A percentile compares a stretch with the other conserved stretches of the same genome.
Evolutionary conservation across 1,140 invertebrate species (phyloP).

Genomic region (Macrobrachium nipponense): DNA sequence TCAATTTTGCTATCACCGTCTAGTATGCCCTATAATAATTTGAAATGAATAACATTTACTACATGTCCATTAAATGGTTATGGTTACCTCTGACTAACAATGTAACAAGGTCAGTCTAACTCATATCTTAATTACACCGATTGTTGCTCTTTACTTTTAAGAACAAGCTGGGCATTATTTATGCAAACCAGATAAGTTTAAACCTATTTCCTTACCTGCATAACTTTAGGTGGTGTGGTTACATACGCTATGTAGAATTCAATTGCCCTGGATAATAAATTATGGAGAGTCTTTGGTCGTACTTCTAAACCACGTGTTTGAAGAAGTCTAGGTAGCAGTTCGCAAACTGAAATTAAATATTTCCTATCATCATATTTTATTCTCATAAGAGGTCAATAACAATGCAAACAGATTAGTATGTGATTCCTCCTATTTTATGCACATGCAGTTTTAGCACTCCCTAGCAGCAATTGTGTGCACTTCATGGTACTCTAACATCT

Average conservation of each 20-base stretch:
- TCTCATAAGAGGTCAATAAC: neutral
- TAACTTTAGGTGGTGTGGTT: slow-evolving; percentile 43
- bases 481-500: too few relatives aligned
- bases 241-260: slow-evolving; percentile 71
- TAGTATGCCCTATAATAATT: slow-evolving; percentile 33
- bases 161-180: neutral
- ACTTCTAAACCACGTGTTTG: slow-evolving; percentile 69
- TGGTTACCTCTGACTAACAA: neutral
- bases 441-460: too few relatives aligned
- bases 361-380: neutral
- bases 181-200: neutral
- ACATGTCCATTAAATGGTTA: neutral
- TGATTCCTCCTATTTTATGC: too few relatives aligned
- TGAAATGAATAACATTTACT: neutral
- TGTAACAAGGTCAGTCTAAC: too few relatives aligned
- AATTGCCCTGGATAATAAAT: slow-evolving; percentile 75
- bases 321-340: slow-evolving; percentile 48
- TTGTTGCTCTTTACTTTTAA: neutral
- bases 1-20: slow-evolving; percentile 54
- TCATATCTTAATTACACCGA: neutral
- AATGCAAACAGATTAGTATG: neutral
- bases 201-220: slow-evolving; percentile 33
- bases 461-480: too few relatives aligned
- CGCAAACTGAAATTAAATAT: slow-evolving; percentile 40
- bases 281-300: slow-evolving; percentile 76